Percentiles rank a stretch among this genome's conserved stretches.
phyloP scores from a whole-genome alignment of 1,140 invertebrate species.

The Pygmarrhopalites habei region DNA sequence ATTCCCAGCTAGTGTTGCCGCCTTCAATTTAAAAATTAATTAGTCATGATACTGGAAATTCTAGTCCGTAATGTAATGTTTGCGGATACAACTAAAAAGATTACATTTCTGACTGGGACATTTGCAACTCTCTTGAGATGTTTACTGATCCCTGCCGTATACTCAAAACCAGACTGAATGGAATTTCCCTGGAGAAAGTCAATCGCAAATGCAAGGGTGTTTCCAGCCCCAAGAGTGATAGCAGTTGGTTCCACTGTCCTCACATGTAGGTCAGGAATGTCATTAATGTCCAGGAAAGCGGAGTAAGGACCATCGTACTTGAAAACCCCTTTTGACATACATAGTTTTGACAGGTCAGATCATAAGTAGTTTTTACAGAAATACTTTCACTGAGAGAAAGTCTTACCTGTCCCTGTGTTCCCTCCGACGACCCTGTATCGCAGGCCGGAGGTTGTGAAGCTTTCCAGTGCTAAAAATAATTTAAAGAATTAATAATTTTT shows the following conservation, averaged over 20 bases:
- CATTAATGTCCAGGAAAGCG: neutral
- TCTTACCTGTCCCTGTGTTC: conserved; percentile 59
- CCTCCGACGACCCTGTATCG: conserved; percentile 51
- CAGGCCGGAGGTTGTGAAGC: neutral
- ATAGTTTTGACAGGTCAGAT: no score
- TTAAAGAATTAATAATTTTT: no score
- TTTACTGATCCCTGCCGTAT: neutral
- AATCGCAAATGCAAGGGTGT: conserved; percentile 47
- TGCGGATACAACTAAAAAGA: no score
- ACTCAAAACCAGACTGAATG: neutral
- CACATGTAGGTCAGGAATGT: neutral
- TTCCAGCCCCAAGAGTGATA: conserved; percentile 48
- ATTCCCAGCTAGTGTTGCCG: conserved; percentile 42
- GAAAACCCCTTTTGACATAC: neutral
- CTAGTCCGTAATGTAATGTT: no score
- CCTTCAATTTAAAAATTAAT: no score
- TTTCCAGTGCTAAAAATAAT: no score
- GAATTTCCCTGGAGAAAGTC: neutral
- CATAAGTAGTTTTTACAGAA: no score
- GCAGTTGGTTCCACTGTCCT: conserved; percentile 17
- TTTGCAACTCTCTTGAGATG: neutral
- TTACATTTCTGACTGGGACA: conserved; percentile 43
- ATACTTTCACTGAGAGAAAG: no score
- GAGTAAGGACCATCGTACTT: neutral
- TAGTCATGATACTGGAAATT: no score